Evolutionary conservation across 2,888 invertebrate genomes (phyloP), one percentile per base, ranked within the genome.

Genomic region (Rhingia campestris): DNA sequence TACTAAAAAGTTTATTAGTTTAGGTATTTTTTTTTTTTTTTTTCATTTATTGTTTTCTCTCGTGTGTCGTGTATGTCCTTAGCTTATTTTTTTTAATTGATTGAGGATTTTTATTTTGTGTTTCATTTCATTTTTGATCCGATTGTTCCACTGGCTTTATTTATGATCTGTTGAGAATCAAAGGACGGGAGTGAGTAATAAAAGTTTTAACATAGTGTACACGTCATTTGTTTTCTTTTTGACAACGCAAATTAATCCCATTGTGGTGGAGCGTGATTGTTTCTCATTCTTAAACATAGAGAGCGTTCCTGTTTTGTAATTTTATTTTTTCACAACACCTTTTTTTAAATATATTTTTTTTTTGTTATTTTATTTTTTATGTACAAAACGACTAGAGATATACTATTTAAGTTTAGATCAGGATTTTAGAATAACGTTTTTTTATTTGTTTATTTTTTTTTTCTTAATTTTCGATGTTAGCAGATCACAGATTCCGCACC

Each of bases 301-400:
- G 82, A 79, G 82, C 56, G 43, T 70, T 80, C 73, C 12, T 56
- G 10, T 53, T 63, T 74, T 72, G 12, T 64, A 58, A 63, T 41
- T 56, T 51, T 14, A 64, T 51, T 51, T 74, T 49, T 84, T 84
- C 84, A 84, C 84, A 84, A 84, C 84, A 84, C 84, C 47, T 70
- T 75, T 70, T 43, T 33, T 41, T 32, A 10, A 45, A 69, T 47
- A 14, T 32, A 6, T 22, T 22, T 22, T 22, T 14, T 45, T 43
- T 51, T 70, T 53, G 32, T 54, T 72, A 49, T 58, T 64, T 67
- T 54, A 61, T 47, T 63, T 53, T 66, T 80, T 85, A 85, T 85
- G 81, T 85, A 85, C 85, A 85, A 85, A 85, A 85, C 85, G 85
- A 85, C 85, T 85, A 85, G 85, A 85, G 81, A 85, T 81, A 85